Evolutionary conservation across 2,888 invertebrate species (phyloP).

Genomic region (Philereme transversata): DNA sequence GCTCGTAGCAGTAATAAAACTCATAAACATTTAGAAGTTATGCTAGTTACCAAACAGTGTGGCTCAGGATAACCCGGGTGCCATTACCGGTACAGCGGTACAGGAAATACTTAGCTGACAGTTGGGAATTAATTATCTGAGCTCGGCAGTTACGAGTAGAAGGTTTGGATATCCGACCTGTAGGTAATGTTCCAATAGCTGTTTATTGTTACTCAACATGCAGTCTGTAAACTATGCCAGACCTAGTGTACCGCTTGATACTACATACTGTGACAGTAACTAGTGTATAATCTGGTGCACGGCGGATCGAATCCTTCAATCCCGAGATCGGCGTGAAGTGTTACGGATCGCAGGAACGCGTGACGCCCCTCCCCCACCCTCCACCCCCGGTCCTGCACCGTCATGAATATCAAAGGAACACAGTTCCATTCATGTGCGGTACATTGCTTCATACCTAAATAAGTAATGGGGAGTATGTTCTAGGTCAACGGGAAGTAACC

Average conservation of each 20-base stretch:
- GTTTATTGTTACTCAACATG: too few species aligned
- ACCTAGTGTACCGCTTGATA: neutral
- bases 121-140: too few species aligned
- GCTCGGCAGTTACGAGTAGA: too few species aligned
- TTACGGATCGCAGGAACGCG: conserved; percentile 36
- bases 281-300: conserved; percentile 9
- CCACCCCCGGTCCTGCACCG: conserved; percentile 2
- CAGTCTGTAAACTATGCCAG: neutral
- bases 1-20: neutral
- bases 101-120: too few species aligned
- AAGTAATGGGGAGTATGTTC: too few species aligned
- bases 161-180: too few species aligned
- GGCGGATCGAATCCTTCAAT: conserved; percentile 32
- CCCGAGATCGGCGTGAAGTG: conserved; percentile 30
- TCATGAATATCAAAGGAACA: conserved; percentile 6
- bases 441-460: neutral
- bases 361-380: conserved; percentile 5
- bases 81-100: too few species aligned
- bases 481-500: too few species aligned
- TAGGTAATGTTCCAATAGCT: too few species aligned
- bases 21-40: neutral
- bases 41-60: too few species aligned
- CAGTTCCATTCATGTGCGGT: neutral
- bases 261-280: neutral
- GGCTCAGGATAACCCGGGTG: too few species aligned